Evolutionary conservation across 1,140 invertebrate genomes (phyloP), one percentile per base, ranked within the genome.

Genomic region (Drosophila sturtevanti): DNA sequence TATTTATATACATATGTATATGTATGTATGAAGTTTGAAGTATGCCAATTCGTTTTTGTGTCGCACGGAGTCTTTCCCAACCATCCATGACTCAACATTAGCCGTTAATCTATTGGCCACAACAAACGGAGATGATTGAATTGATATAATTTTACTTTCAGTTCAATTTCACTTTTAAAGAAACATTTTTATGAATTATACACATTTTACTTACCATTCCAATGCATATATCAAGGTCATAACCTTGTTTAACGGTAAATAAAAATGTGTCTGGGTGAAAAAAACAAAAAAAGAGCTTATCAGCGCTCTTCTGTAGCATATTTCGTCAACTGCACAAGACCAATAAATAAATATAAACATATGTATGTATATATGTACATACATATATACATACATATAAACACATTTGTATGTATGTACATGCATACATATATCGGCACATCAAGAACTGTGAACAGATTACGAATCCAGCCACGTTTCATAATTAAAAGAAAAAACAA

Each of bases 401-500:
- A 4, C 6, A 16, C 3, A 14, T 0, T 7, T 38, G 10, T 0
- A 21, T 18, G 18, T 2, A 18, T 44, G n/a, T 14, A 14, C 6
- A 4, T 14, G 14, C n/a, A 10, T 44, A 18, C 16, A 9, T 21
- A 21, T 48, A 48, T 48, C 16, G 41, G 16, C 41, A 31, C 27
- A 31, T 31, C 27, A 31, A 31, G 27, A 31, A 31, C 27, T 31
- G 27, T 6, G 6, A 6, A 31, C 27, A 48, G 41, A 48, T 48
- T 48, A 48, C 41, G 41, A 48, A 48, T 48, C 41, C 41, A 48
- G 16, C 41, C 16, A 48, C 41, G 41, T 48, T 21, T 48, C 41
- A 48, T 48, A 48, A 48, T 48, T 48, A 48, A 48, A 48, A 48
- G 41, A 48, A 48, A 48, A 48, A 48, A 48, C 41, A 48, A 48